Base-by-base conservation (phyloP, 2,888 invertebrate species). In the Euproctis similis region DNA sequence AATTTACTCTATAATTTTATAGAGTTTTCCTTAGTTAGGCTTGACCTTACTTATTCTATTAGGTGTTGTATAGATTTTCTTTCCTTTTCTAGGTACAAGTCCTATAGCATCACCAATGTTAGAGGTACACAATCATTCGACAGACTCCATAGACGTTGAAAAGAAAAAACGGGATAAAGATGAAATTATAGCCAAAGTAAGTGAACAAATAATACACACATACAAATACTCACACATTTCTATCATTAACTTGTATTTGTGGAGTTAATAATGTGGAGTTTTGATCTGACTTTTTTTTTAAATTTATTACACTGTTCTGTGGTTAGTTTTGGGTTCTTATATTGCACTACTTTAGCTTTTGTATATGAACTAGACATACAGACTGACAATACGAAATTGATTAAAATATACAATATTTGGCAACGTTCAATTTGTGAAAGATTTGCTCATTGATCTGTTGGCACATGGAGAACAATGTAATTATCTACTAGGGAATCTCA, bases 81-180 rank as follows among this genome's bases (percentile, higher is more conserved):
- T 3, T 31, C 7, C 27, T 6, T 12, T 64, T 66, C 0, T 62
- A 84, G 82, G 91, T 49, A 89, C 91, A 59, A 93, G 94, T 75
- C 93, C 94, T 39, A 87, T 92, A 53, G 88, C 91, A 56, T 92
- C 93, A 39, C 92, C 93, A 30, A 64, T 78, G 56, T 59, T 78
- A 80, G 87, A 87, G 36, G 82, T 88, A 56, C 89, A 89, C 82
- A 93, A 93, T 72, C 92, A 93, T 86, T 92, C 92, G 67, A 91
- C 91, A 77, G 93, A 94, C 81, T 91, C 92, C 42, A 88, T 89
- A 65, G 90, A 90, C 50, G 54, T 78, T 44, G 87, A 86, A 53
- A 91, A 91, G 65, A 91, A 90, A 73, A 91, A 91, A 74, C 34
- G 34, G 17, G 34, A 34, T 8, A 84, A 87, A 58, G 87, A 88